Evolutionary conservation across 2,888 invertebrate genomes (phyloP).

Genomic region (Empis stercorea): DNA sequence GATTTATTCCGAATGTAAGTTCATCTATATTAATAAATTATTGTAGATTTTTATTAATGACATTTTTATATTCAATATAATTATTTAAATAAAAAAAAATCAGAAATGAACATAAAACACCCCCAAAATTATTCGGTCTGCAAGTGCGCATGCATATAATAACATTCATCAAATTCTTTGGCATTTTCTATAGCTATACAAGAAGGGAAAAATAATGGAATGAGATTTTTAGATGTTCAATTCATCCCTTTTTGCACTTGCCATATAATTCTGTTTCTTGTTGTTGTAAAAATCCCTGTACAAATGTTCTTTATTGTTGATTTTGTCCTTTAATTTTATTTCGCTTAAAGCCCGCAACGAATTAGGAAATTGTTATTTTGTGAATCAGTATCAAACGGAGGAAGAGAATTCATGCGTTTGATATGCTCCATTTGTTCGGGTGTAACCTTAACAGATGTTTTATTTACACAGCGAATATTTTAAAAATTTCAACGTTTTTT

Average conservation of each 20-base stretch:
- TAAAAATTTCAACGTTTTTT: too few relatives aligned
- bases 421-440: slow-evolving; percentile 37
- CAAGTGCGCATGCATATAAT: slow-evolving; percentile 17
- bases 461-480: background rate
- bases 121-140: slow-evolving; percentile 15
- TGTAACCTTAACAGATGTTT: slow-evolving; percentile 37
- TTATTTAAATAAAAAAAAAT: slow-evolving; percentile 10
- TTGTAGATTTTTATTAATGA: slow-evolving; percentile 7
- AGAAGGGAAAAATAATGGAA: background rate
- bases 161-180: slow-evolving; percentile 14
- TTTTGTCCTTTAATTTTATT: too few relatives aligned
- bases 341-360: slow-evolving; percentile 11
- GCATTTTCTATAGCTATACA: slow-evolving; percentile 5
- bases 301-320: background rate
- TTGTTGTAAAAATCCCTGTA: too few relatives aligned
- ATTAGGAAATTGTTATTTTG: background rate
- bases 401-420: slow-evolving; percentile 7
- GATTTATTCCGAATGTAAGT: slow-evolving; percentile 73
- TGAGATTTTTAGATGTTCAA: background rate
- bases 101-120: slow-evolving; percentile 11
- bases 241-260: background rate
- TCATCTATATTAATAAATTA: slow-evolving; percentile 46
- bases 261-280: too few relatives aligned
- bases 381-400: slow-evolving; percentile 3
- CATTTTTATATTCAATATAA: slow-evolving; percentile 9